phyloP scores from a whole-genome alignment of 2,797 vertebrate genomes.

The Taenioides sp. region DNA sequence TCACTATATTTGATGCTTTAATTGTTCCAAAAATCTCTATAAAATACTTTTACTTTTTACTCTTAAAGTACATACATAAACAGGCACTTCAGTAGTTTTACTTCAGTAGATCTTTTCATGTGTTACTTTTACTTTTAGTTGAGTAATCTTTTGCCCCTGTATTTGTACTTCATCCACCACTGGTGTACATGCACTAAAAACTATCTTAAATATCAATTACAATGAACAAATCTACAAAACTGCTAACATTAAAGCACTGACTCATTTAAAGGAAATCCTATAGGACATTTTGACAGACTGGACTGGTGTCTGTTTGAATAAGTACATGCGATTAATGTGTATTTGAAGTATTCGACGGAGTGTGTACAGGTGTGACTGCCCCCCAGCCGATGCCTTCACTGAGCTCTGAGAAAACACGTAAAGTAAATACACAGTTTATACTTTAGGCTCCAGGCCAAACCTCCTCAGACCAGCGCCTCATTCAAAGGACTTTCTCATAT shows the following conservation, averaged over 20 bases:
- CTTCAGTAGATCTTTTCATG: too few relatives aligned
- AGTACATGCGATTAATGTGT: background rate
- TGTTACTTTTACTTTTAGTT: too few relatives aligned
- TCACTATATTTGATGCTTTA: too few relatives aligned
- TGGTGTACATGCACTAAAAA: background rate
- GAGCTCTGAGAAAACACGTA: constrained; percentile 44
- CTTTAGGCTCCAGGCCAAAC: constrained; percentile 19
- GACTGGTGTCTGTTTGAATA: background rate
- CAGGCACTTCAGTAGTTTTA: too few relatives aligned
- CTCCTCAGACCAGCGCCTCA: constrained; percentile 9
- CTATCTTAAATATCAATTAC: background rate
- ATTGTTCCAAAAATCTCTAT: too few relatives aligned
- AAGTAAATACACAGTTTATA: constrained; percentile 47
- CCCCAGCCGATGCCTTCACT: constrained; percentile 19
- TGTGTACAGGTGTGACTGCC: constrained; percentile 31
- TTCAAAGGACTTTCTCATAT: constrained; percentile 42
- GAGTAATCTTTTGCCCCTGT: too few relatives aligned
- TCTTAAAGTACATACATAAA: too few relatives aligned
- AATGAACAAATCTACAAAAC: background rate
- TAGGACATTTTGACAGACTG: background rate
- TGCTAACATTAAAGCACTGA: background rate
- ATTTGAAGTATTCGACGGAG: background rate
- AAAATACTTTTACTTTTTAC: too few relatives aligned
- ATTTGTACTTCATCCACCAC: too few relatives aligned
- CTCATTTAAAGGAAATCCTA: background rate